Percentiles rank a stretch among this genome's conserved stretches.
Evolutionary conservation across 1,140 invertebrate genomes (phyloP).

Genomic region (Philaenus spumarius): DNA sequence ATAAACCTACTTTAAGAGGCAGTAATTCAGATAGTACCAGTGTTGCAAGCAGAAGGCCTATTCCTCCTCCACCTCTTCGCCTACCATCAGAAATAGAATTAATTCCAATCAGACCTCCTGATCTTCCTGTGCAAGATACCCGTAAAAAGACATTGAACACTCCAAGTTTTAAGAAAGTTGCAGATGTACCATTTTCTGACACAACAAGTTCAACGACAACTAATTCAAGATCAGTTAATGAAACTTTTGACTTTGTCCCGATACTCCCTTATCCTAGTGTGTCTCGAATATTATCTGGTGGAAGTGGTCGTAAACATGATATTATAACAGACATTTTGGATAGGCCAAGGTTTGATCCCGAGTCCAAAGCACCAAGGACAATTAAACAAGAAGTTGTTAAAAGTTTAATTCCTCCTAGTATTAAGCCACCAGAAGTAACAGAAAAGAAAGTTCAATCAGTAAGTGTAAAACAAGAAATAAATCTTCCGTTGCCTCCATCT

Average conservation of each 20-base stretch:
- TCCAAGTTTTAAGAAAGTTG: constrained; percentile 42
- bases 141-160: constrained; percentile 65
- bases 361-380: constrained; percentile 26
- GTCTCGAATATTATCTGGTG: constrained; percentile 69
- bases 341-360: constrained; percentile 24
- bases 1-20: constrained; percentile 72
- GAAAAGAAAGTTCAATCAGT: constrained; percentile 3
- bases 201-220: constrained; percentile 29
- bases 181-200: constrained; percentile 29
- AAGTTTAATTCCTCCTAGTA: constrained; percentile 23
- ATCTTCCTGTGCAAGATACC: constrained; percentile 39
- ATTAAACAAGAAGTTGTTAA: constrained; percentile 29
- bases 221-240: constrained; percentile 36
- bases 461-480: constrained; percentile 9
- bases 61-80: constrained; percentile 62
- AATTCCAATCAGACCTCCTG: constrained; percentile 65
- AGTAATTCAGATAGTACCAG: constrained; percentile 41
- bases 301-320: constrained; percentile 70
- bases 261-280: constrained; percentile 61
- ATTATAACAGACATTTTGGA: constrained; percentile 45
- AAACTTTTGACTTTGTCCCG: constrained; percentile 49
- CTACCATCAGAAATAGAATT: constrained; percentile 67
- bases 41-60: constrained; percentile 31
- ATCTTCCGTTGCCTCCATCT: not conserved
- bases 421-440: constrained; percentile 10